These are phyloP conservation scores for Nyctereutes procyonoides DNA, from an alignment of 2,113 vertebrate species.

Conservation along the genomic window DNA sequence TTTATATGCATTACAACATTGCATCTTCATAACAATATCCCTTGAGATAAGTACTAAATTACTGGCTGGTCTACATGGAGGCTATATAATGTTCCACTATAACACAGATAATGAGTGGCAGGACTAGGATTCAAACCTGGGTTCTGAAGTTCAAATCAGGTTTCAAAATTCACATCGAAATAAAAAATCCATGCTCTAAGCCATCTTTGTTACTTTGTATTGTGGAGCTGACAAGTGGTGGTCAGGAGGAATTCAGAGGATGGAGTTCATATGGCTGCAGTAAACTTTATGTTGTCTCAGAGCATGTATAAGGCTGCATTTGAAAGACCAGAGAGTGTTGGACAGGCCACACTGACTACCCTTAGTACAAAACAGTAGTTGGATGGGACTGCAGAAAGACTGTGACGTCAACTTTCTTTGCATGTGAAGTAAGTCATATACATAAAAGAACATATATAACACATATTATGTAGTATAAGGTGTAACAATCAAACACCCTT, in stretches of 20 bases:
- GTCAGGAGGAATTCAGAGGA: background rate
- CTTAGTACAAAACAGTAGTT: background rate
- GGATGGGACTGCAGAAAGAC: background rate
- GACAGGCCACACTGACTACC: background rate
- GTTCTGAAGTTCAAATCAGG: background rate
- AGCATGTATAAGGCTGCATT: background rate
- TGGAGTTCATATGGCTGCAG: background rate
- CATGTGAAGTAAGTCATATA: background rate
- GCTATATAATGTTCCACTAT: background rate
- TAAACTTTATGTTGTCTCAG: background rate
- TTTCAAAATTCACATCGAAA: background rate
- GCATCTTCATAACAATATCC: background rate
- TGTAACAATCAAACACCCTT: background rate
- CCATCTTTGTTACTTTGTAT: background rate
- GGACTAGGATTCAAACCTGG: background rate
- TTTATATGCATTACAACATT: background rate
- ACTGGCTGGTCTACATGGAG: background rate
- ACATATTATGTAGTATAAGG: too few species aligned
- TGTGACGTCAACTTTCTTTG: background rate
- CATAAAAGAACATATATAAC: background rate
- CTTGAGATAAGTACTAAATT: background rate
- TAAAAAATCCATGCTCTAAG: background rate
- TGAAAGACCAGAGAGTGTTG: background rate
- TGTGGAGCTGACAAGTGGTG: background rate
- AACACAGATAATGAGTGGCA: background rate